Percentiles rank a stretch among this genome's conserved stretches.
Conservation (phyloP, 1,140 invertebrate species). For the Drosophila suzukii region DNA sequence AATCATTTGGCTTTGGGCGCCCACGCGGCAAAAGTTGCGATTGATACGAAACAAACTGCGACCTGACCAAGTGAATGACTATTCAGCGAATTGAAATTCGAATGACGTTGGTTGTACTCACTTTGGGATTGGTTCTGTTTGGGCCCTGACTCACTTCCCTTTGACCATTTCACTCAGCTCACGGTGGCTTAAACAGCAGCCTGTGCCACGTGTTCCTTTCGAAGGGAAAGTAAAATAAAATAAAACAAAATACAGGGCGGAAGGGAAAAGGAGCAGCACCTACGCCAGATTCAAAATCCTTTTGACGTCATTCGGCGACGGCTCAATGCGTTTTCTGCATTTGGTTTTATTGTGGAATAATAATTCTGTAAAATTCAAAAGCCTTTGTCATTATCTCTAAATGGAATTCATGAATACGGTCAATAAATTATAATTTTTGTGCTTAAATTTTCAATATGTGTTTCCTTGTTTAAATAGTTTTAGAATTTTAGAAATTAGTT, state of each 20-base stretch:
- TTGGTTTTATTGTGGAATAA: not conserved
- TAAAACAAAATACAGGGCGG: slow-evolving; percentile 17
- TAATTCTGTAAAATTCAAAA: not conserved
- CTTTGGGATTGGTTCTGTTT: slow-evolving; percentile 7
- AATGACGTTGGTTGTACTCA: slow-evolving; percentile 47
- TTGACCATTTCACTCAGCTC: slow-evolving; percentile 22
- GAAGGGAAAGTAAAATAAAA: slow-evolving; percentile 27
- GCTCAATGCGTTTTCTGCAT: slow-evolving; percentile 22
- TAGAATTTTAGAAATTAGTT: too few relatives aligned
- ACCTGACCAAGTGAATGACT: slow-evolving; percentile 53
- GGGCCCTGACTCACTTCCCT: slow-evolving; percentile 28
- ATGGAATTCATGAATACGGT: too few relatives aligned
- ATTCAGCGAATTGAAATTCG: slow-evolving; percentile 50
- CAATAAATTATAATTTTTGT: too few relatives aligned
- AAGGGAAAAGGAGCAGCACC: slow-evolving; percentile 30
- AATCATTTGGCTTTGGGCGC: slow-evolving; percentile 48
- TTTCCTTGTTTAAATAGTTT: too few relatives aligned
- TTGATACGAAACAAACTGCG: slow-evolving; percentile 67
- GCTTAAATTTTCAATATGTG: too few relatives aligned
- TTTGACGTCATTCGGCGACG: slow-evolving; percentile 64
- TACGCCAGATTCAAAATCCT: slow-evolving; percentile 66
- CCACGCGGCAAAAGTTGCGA: slow-evolving; percentile 54
- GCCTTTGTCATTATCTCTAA: too few relatives aligned
- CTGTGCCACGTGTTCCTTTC: slow-evolving; percentile 19
- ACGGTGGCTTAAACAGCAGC: slow-evolving; percentile 30